A percentile compares a stretch with the other conserved stretches of the same genome.
phyloP scores from a whole-genome alignment of 2,888 invertebrate genomes.

The Caenorhabditis wallacei region DNA sequence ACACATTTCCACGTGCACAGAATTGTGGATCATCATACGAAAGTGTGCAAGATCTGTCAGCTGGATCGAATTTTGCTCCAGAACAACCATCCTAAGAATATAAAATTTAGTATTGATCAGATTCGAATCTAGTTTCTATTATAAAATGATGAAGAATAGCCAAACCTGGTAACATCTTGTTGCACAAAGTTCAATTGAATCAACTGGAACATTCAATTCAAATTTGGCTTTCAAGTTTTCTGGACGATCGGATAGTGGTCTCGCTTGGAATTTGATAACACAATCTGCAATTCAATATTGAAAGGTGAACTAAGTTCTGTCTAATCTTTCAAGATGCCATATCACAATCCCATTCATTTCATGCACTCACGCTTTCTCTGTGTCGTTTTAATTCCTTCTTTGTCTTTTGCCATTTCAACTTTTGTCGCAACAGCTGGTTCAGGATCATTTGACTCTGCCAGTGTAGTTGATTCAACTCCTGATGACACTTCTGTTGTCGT shows the following conservation, averaged over 20 bases:
- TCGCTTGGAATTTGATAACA: slow-evolving; percentile 79
- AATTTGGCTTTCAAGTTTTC: slow-evolving; percentile 76
- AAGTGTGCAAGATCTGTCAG: slow-evolving; percentile 71
- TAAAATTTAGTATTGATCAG: not conserved
- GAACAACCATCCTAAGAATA: slow-evolving; percentile 77
- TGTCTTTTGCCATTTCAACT: slow-evolving; percentile 64
- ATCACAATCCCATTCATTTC: slow-evolving; percentile 3
- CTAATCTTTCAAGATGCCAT: not conserved
- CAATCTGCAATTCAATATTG: slow-evolving; percentile 71
- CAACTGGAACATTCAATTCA: slow-evolving; percentile 73
- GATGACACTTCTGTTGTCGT: slow-evolving; percentile 8
- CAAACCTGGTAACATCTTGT: slow-evolving; percentile 79
- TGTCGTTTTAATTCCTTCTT: slow-evolving; percentile 61
- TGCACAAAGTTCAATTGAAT: slow-evolving; percentile 78
- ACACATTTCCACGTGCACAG: slow-evolving; percentile 72
- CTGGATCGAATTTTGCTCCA: slow-evolving; percentile 76
- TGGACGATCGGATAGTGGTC: slow-evolving; percentile 72
- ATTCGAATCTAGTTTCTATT: no score
- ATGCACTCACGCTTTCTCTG: slow-evolving; percentile 61
- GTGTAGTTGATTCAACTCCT: slow-evolving; percentile 32
- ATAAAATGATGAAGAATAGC: no score
- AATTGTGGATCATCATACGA: slow-evolving; percentile 78
- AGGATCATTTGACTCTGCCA: slow-evolving; percentile 57
- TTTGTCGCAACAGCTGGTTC: slow-evolving; percentile 61
- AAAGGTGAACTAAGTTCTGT: not conserved